Evolutionary conservation across 2,797 vertebrate genomes (phyloP), one percentile per base, ranked within the genome.

Genomic region (Sternotherus odoratus): DNA sequence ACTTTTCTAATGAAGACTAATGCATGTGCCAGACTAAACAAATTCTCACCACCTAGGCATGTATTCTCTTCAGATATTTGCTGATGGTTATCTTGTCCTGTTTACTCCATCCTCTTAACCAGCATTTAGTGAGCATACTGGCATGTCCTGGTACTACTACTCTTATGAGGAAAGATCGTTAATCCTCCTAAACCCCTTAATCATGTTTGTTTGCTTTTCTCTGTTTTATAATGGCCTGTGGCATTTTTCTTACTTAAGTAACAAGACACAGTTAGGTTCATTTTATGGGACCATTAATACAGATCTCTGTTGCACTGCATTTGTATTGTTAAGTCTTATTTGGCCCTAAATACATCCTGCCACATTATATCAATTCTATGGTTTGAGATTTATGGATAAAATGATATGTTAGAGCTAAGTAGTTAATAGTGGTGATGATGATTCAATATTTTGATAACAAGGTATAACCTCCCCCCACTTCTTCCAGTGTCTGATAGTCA

Each of bases 211-310:
- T 80, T 72, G 48, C 54, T 51, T 12, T 92, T 86, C 43, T 79
- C 46, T 79, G 66, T 36, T 3, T 91, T 87, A 66, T 0, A 89
- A 48, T n/a, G 49, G 15, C 48, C 53, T 21, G 33, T 28, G 19
- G 43, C 26, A 3, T 13, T 86, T 94, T 54, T 33, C 93, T 93
- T 82, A 43, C 33, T 88, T 93, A 39, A 30, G 19, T 2, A 12
- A 72, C 43, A 57, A 7, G 15, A 15, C n/a, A 49, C 5, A 4
- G 1, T 4, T 26, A 36, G 82, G 11, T 12, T 79, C 2, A 12
- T 89, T 92, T 92, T 79, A 46, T 57, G 28, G 21, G 13, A 6
- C 26, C n/a, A 2, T 72, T 93, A 11, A 28, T 66, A 46, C 21
- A 82, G 16, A 33, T 46, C 21, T 75, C 3, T 3, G 10, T 6